Percentiles rank a stretch among this genome's conserved stretches.
These are phyloP conservation scores for Melangyna quadrimaculata DNA, from an alignment of 2,888 invertebrate genomes.

Conservation along the genomic window DNA sequence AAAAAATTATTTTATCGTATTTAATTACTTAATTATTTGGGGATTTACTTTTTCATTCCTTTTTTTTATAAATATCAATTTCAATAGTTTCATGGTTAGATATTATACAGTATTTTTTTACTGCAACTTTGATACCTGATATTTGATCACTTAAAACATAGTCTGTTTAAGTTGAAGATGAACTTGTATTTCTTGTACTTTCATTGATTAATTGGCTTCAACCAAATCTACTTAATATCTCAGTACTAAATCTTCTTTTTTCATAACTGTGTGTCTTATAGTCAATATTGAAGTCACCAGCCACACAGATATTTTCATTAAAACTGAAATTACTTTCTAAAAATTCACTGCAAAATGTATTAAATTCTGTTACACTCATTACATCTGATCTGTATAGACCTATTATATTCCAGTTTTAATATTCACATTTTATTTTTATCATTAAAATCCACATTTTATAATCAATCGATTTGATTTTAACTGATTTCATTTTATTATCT, in stretches of 20 bases:
- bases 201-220: constrained; percentile 5
- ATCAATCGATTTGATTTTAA: not conserved
- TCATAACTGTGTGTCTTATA: constrained; percentile 9
- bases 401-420: constrained; percentile 17
- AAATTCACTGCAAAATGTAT: constrained; percentile 26
- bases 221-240: constrained; percentile 2
- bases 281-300: constrained; percentile 14
- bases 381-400: not conserved
- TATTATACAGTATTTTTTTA: constrained; percentile 20
- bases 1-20: constrained; percentile 2
- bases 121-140: not conserved
- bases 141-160: constrained; percentile 14
- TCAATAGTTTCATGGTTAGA: constrained; percentile 31
- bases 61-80: constrained; percentile 1
- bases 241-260: not conserved
- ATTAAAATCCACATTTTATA: too few relatives aligned
- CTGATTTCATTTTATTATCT: too few relatives aligned
- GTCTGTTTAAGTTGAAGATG: not conserved
- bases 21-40: not conserved
- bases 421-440: constrained; percentile 22
- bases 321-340: too few relatives aligned
- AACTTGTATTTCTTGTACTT: too few relatives aligned
- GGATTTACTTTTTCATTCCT: not conserved
- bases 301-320: constrained; percentile 23
- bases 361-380: constrained; percentile 26